A percentile compares a stretch with the other conserved stretches of the same genome.
phyloP scores from a whole-genome alignment of 1,140 invertebrate genomes.

The Anoplophora glabripennis region DNA sequence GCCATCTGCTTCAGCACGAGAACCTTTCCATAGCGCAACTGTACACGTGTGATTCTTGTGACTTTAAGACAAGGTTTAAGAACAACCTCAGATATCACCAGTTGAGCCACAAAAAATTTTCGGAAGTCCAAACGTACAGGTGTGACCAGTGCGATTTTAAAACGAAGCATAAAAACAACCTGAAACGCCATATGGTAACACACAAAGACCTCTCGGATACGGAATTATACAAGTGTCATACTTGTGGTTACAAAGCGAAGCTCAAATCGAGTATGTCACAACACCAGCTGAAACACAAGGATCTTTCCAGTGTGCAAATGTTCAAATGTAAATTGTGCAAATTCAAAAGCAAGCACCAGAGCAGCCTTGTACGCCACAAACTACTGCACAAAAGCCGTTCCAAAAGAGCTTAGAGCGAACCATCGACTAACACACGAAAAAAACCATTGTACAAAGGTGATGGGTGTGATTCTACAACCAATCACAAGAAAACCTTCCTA shows the following conservation, averaged over 20 bases:
- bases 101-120: conserved; percentile 21
- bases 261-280: conserved; percentile 15
- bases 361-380: conserved; percentile 1
- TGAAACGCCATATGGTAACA: conserved; percentile 21
- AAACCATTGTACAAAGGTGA: background rate
- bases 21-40: too few relatives aligned
- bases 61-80: conserved; percentile 20
- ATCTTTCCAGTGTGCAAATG: conserved; percentile 17
- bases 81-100: conserved; percentile 18
- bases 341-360: conserved; percentile 14
- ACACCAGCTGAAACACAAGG: conserved; percentile 20
- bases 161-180: conserved; percentile 23
- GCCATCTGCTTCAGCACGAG: too few relatives aligned
- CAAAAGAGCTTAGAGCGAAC: too few relatives aligned
- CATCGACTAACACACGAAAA: too few relatives aligned
- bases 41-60: conserved; percentile 16
- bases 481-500: too few relatives aligned
- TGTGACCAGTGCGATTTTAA: conserved; percentile 22
- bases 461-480: conserved; percentile 6
- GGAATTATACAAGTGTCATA: conserved; percentile 21
- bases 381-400: too few relatives aligned
- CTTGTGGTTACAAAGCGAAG: conserved; percentile 21
- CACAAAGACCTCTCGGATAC: conserved; percentile 21
- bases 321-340: conserved; percentile 19
- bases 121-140: conserved; percentile 18